Conservation (phyloP, 1,140 invertebrate species). For the Dendroctonus ponderosae region DNA sequence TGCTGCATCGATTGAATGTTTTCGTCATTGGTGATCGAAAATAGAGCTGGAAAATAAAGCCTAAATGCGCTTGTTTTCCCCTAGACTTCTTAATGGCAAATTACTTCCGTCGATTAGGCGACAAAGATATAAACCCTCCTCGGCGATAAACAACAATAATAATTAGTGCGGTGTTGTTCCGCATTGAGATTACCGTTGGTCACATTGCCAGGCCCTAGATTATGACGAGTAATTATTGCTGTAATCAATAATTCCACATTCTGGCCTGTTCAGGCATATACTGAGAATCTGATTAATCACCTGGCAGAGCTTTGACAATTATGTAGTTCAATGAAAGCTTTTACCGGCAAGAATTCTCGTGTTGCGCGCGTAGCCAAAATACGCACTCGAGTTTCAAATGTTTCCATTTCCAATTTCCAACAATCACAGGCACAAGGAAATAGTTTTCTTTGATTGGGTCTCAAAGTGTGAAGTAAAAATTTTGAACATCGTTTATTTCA, state of each 20-base stretch:
- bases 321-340: constrained; percentile 4
- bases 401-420: too few relatives aligned
- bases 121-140: neutral
- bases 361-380: too few relatives aligned
- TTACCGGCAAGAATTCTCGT: neutral
- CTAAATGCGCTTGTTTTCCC: too few relatives aligned
- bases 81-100: neutral
- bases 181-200: constrained; percentile 20
- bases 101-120: neutral
- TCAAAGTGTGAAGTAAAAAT: too few relatives aligned
- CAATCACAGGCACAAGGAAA: too few relatives aligned
- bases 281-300: constrained; percentile 19
- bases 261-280: constrained; percentile 14
- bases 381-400: too few relatives aligned
- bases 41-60: too few relatives aligned
- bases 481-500: too few relatives aligned
- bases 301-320: constrained; percentile 20
- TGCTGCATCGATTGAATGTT: too few relatives aligned
- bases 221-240: constrained; percentile 21
- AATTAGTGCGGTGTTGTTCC: constrained; percentile 26
- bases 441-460: too few relatives aligned
- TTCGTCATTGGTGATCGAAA: too few relatives aligned
- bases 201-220: constrained; percentile 13
- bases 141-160: constrained; percentile 23
- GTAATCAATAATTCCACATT: constrained; percentile 17